phyloP scores from a whole-genome alignment of 1,140 invertebrate species.

The Lordiphosa mommai region DNA sequence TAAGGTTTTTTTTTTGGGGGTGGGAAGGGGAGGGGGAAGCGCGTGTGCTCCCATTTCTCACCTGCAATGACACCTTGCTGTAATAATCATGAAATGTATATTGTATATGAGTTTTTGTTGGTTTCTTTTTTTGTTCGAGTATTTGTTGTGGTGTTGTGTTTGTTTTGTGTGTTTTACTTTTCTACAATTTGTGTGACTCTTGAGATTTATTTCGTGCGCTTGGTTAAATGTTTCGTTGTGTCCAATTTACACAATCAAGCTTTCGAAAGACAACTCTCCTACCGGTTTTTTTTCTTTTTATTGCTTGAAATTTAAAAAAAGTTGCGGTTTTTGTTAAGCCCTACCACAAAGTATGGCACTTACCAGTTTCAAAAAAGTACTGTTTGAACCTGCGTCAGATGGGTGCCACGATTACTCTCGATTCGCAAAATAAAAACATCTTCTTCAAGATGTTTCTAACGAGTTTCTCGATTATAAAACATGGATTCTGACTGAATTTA shows the following conservation, averaged over 20 bases:
- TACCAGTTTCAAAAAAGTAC: no score
- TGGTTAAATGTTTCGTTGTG: conserved; percentile 46
- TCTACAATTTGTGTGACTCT: no score
- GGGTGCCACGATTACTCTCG: no score
- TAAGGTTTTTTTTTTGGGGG: conserved; percentile 3
- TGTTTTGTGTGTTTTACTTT: conserved; percentile 29
- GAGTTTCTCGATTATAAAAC: no score
- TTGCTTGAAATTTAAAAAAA: not conserved
- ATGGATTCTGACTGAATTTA: no score
- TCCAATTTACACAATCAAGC: conserved; percentile 32
- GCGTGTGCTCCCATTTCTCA: conserved; percentile 74
- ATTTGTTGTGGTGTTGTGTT: conserved; percentile 23
- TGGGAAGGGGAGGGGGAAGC: conserved; percentile 19
- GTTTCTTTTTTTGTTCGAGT: conserved; percentile 19
- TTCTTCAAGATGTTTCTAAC: no score
- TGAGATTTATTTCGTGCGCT: conserved; percentile 52
- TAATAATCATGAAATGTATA: conserved; percentile 57
- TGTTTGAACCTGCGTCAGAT: no score
- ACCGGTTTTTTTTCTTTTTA: not conserved
- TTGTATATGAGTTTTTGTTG: conserved; percentile 29
- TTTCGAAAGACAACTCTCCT: not conserved
- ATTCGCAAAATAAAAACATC: no score
- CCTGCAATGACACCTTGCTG: conserved; percentile 68
- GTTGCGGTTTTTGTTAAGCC: no score
- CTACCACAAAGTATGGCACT: no score